phyloP scores from a whole-genome alignment of 2,888 invertebrate species.

The Lysandra coridon region DNA sequence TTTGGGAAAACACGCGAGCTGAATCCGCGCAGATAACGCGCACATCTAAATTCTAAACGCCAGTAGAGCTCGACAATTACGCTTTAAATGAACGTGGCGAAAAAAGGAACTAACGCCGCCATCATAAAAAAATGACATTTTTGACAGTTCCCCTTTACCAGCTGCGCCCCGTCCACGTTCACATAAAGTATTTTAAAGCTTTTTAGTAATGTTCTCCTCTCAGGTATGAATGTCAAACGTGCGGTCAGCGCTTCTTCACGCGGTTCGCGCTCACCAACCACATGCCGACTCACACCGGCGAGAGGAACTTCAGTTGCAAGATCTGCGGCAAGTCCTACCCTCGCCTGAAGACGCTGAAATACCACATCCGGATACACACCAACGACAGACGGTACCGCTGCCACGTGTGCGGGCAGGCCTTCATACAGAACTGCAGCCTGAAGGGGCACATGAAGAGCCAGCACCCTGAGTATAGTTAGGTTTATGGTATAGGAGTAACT shows the following conservation, averaged over 20 bases:
- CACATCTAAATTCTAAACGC: no score
- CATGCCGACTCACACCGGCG: slow-evolving; percentile 71
- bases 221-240: slow-evolving; percentile 70
- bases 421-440: slow-evolving; percentile 71
- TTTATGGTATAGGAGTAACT: background rate
- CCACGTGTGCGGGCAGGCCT: slow-evolving; percentile 69
- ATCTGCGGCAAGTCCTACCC: slow-evolving; percentile 70
- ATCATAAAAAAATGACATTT: no score
- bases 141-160: no score
- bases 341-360: slow-evolving; percentile 65
- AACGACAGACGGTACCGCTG: slow-evolving; percentile 63
- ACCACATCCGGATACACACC: slow-evolving; percentile 67
- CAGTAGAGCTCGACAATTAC: no score
- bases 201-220: background rate
- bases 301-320: slow-evolving; percentile 69
- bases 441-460: slow-evolving; percentile 73
- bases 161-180: no score
- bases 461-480: slow-evolving; percentile 65
- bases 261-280: slow-evolving; percentile 69
- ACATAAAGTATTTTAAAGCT: no score
- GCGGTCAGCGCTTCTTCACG: slow-evolving; percentile 72
- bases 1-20: no score
- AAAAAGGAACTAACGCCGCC: no score
- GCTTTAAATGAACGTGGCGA: no score
- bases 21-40: no score